Percentiles rank a stretch among this genome's conserved stretches.
These are phyloP conservation scores for Leptinotarsa peninsularis DNA, from an alignment of 2,888 invertebrate genomes.

Conservation along the genomic window DNA sequence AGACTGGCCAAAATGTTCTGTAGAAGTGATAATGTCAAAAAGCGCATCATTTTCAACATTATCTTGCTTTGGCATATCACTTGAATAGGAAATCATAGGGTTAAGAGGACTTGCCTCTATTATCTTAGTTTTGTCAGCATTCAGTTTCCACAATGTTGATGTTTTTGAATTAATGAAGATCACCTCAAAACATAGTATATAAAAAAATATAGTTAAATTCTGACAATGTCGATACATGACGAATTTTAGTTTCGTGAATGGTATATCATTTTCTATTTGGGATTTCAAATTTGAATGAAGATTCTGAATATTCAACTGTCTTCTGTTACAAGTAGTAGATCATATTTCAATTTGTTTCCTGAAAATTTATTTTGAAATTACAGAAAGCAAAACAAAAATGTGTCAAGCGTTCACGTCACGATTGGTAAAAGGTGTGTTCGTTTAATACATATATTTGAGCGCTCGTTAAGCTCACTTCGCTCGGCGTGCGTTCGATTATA, in stretches of 20 bases:
- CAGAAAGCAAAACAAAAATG: too few relatives aligned
- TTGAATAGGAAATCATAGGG: slow-evolving; percentile 65
- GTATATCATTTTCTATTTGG: too few relatives aligned
- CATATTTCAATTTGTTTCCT: too few relatives aligned
- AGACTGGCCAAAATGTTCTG: slow-evolving; percentile 74
- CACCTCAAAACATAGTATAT: slow-evolving; percentile 79
- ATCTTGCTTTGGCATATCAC: slow-evolving; percentile 53
- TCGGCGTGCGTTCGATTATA: too few relatives aligned
- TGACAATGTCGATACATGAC: slow-evolving; percentile 71
- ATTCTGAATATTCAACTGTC: too few relatives aligned
- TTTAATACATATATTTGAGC: too few relatives aligned
- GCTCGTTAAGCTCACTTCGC: too few relatives aligned
- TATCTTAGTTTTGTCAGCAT: slow-evolving; percentile 80
- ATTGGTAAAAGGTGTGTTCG: too few relatives aligned
- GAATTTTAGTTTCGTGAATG: slow-evolving; percentile 16
- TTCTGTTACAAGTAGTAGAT: too few relatives aligned
- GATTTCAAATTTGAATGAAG: neutral
- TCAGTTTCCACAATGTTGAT: slow-evolving; percentile 86
- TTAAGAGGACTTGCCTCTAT: slow-evolving; percentile 74
- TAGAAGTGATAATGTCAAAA: slow-evolving; percentile 82
- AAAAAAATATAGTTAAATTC: slow-evolving; percentile 68
- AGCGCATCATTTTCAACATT: slow-evolving; percentile 74
- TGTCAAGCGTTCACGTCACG: too few relatives aligned
- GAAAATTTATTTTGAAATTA: too few relatives aligned
- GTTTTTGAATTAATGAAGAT: slow-evolving; percentile 83